Evolutionary conservation across 2,888 invertebrate species (phyloP).

Genomic region (Trichogramma dendrolimi): DNA sequence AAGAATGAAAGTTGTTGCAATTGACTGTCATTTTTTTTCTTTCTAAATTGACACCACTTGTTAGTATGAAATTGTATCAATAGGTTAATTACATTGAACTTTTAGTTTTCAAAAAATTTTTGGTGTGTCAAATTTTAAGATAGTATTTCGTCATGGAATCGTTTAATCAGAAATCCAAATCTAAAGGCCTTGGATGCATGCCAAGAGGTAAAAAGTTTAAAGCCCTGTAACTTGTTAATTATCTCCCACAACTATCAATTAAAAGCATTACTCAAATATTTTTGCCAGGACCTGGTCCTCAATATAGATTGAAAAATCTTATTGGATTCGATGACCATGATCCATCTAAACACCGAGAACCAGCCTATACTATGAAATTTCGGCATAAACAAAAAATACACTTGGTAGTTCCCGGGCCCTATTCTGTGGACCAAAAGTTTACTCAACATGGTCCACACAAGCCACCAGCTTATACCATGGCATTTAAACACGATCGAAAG

Average conservation of each 20-base stretch:
- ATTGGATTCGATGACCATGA: constrained; percentile 63
- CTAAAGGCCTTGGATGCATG: constrained; percentile 30
- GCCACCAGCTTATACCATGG: constrained; percentile 59
- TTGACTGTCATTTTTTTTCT: constrained; percentile 17
- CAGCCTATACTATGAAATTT: constrained; percentile 62
- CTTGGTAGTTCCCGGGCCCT: constrained; percentile 51
- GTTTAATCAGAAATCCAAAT: constrained; percentile 30
- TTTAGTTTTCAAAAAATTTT: constrained; percentile 6
- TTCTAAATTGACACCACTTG: constrained; percentile 3
- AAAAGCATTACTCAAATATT: background rate
- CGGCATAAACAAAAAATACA: constrained; percentile 36
- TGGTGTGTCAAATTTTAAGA: constrained; percentile 1
- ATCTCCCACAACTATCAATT: constrained; percentile 9
- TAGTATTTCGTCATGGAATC: constrained; percentile 24
- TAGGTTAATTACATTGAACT: background rate
- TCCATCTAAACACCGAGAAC: constrained; percentile 60
- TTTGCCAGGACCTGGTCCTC: constrained; percentile 63
- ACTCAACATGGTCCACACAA: constrained; percentile 52
- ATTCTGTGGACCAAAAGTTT: constrained; percentile 55
- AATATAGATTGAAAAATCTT: constrained; percentile 61
- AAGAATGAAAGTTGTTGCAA: constrained; percentile 25
- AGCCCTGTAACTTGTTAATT: background rate
- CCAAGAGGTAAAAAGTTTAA: constrained; percentile 30
- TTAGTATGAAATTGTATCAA: constrained; percentile 15
- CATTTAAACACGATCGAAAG: constrained; percentile 39